Percentiles rank a stretch among this genome's conserved stretches.
Evolutionary conservation across 2,113 vertebrate species (phyloP).

Genomic region (Tringa solitaria): DNA sequence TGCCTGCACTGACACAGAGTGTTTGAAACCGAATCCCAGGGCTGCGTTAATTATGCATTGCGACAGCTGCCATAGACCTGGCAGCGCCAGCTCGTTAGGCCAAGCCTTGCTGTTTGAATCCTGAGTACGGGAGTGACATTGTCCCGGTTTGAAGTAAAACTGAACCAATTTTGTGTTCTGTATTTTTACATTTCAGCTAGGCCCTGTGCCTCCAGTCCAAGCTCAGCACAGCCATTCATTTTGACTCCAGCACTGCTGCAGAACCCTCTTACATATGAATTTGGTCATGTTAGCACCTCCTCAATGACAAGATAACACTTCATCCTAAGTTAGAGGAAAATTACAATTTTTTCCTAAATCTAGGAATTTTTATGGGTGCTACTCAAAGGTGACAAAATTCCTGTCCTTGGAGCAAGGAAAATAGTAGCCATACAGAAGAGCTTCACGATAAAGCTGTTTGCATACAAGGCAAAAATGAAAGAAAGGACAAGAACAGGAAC

Average conservation of each 20-base stretch:
- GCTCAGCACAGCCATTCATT: not conserved
- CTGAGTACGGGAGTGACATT: not conserved
- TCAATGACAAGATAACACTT: not conserved
- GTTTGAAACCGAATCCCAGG: not conserved
- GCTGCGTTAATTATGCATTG: slow-evolving; percentile 48
- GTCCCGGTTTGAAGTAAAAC: too few relatives aligned
- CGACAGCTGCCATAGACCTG: slow-evolving; percentile 39
- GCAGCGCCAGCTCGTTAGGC: not conserved
- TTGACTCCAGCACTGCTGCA: not conserved
- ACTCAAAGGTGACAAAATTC: not conserved
- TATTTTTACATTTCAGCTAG: too few relatives aligned
- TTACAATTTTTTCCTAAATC: too few relatives aligned
- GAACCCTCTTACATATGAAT: not conserved
- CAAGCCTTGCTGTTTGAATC: not conserved
- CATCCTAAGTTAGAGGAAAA: too few relatives aligned
- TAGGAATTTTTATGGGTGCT: not conserved
- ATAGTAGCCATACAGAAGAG: not conserved
- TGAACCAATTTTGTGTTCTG: too few relatives aligned
- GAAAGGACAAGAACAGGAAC: not conserved
- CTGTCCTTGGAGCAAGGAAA: not conserved
- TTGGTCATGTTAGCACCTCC: not conserved
- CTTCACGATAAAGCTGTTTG: not conserved
- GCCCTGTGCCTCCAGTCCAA: not conserved
- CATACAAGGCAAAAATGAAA: not conserved
- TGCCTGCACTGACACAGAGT: not conserved